Percentiles rank a stretch among this genome's conserved stretches.
phyloP scores from a whole-genome alignment of 1,140 invertebrate species.

The Drosophila varians region DNA sequence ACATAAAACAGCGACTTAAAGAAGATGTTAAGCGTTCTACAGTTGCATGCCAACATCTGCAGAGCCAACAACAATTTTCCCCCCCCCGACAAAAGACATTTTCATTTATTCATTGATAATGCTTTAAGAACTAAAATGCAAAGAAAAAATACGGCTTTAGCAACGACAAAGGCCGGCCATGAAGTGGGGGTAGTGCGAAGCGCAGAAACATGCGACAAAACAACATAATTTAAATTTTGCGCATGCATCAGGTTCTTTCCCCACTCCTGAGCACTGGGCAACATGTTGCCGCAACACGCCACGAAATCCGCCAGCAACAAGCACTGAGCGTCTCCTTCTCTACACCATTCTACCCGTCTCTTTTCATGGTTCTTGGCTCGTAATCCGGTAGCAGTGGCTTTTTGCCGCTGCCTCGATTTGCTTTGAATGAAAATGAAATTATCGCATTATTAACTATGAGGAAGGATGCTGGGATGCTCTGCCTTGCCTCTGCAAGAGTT shows the following conservation, averaged over 20 bases:
- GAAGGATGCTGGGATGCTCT: slow-evolving; percentile 20
- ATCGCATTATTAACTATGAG: slow-evolving; percentile 80
- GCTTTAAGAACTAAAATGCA: slow-evolving; percentile 31
- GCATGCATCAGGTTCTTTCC: slow-evolving; percentile 60
- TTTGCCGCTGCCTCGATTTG: slow-evolving; percentile 64
- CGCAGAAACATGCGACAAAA: slow-evolving; percentile 80
- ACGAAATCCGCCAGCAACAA: slow-evolving; percentile 41
- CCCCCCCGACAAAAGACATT: slow-evolving; percentile 62
- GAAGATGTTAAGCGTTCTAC: slow-evolving; percentile 63
- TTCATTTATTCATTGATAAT: slow-evolving; percentile 83
- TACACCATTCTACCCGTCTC: background rate
- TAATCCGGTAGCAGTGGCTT: slow-evolving; percentile 62
- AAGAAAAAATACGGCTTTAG: slow-evolving; percentile 20
- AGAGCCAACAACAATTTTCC: slow-evolving; percentile 55
- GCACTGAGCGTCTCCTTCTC: background rate
- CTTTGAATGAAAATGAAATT: slow-evolving; percentile 81
- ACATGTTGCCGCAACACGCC: slow-evolving; percentile 78
- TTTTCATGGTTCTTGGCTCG: slow-evolving; percentile 16
- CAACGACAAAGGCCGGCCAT: slow-evolving; percentile 50
- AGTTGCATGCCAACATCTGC: slow-evolving; percentile 63
- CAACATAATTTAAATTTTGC: slow-evolving; percentile 83
- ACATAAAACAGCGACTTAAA: slow-evolving; percentile 76
- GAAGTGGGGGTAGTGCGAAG: slow-evolving; percentile 4
- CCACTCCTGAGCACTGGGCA: slow-evolving; percentile 26
- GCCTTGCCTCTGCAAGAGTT: background rate